A percentile compares a stretch with the other conserved stretches of the same genome.
These are phyloP conservation scores for Loriculus beryllinus DNA, from an alignment of 2,797 vertebrate genomes.

Conservation along the genomic window DNA sequence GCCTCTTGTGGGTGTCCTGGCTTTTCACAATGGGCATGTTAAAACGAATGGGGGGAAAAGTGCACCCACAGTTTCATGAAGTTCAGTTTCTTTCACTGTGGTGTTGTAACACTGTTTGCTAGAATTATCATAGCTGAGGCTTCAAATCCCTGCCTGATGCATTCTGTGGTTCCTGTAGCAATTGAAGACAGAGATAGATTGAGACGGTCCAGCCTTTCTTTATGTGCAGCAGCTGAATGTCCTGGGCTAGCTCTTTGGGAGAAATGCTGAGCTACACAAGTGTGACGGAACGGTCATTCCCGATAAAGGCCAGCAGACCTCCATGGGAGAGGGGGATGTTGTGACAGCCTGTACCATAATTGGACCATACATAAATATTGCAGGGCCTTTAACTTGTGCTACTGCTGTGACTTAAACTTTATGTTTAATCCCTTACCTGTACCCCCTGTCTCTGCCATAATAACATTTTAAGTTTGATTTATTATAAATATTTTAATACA, in stretches of 20 bases:
- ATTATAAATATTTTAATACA: slow-evolving; percentile 75
- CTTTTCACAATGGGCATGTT: background rate
- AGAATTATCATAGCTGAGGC: background rate
- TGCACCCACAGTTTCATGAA: background rate
- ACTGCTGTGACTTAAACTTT: slow-evolving; percentile 31
- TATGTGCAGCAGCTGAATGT: background rate
- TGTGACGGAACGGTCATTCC: background rate
- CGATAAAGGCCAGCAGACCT: background rate
- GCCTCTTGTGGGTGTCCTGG: background rate
- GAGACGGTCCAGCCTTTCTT: background rate
- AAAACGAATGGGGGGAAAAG: background rate
- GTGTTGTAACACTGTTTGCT: background rate
- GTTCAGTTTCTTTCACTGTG: background rate
- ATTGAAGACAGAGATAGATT: background rate
- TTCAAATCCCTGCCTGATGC: background rate
- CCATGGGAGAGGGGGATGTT: slow-evolving; percentile 13
- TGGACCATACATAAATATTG: slow-evolving; percentile 20
- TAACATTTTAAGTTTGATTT: slow-evolving; percentile 69
- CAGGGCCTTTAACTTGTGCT: slow-evolving; percentile 3
- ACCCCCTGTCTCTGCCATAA: slow-evolving; percentile 36
- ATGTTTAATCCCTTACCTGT: slow-evolving; percentile 57
- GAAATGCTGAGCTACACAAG: slow-evolving; percentile 1
- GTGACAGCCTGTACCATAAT: slow-evolving; percentile 12
- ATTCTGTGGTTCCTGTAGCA: background rate
- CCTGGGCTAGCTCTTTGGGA: background rate